A percentile compares a stretch with the other conserved stretches of the same genome.
Evolutionary conservation across 2,113 vertebrate species (phyloP).

Genomic region (Oenanthe oenanthe): DNA sequence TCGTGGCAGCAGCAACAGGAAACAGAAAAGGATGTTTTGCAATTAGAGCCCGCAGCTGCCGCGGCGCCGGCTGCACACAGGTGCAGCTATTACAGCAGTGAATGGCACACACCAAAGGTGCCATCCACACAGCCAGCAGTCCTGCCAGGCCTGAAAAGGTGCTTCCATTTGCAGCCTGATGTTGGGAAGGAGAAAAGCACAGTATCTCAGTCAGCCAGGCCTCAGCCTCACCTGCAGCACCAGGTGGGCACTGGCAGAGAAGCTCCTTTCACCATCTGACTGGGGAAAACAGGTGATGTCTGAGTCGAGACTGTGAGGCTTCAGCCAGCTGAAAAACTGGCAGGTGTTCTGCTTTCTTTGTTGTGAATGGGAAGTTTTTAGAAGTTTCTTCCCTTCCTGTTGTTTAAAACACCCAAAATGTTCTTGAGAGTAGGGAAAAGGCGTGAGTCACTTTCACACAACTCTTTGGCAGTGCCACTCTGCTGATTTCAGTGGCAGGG

Average conservation of each 20-base stretch:
- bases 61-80: constrained; percentile 73
- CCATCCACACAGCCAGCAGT: constrained; percentile 73
- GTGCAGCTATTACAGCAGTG: constrained; percentile 86
- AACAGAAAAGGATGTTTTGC: constrained; percentile 83
- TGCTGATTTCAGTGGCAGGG: accelerated
- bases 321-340: background rate
- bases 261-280: background rate
- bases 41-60: constrained; percentile 81
- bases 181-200: constrained; percentile 61
- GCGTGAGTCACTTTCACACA: background rate
- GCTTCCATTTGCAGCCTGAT: constrained; percentile 74
- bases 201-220: constrained; percentile 6
- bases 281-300: background rate
- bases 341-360: background rate
- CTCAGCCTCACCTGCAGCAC: background rate
- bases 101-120: constrained; percentile 81
- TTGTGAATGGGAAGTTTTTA: background rate
- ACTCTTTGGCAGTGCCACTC: background rate
- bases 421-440: background rate
- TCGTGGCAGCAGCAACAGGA: constrained; percentile 8
- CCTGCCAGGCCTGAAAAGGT: constrained; percentile 68
- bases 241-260: background rate
- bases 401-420: background rate
- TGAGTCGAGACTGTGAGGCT: accelerated
- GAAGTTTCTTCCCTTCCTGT: background rate